Evolutionary conservation across 2,113 vertebrate species (phyloP).

Genomic region (Lasiurus borealis): DNA sequence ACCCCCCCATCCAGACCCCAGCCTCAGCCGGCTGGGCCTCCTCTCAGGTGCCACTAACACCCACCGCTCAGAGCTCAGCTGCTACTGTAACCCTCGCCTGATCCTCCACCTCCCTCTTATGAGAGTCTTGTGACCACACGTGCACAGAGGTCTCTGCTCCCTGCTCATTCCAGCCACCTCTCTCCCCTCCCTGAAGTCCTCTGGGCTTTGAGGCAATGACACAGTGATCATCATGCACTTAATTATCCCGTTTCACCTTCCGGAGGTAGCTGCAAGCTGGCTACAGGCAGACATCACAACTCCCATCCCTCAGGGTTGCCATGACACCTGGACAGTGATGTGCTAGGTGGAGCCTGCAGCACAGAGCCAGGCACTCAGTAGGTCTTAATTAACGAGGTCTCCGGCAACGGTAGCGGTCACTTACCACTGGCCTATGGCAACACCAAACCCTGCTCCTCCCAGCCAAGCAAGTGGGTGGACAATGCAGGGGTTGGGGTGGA

Average conservation of each 20-base stretch:
- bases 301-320: fast-evolving
- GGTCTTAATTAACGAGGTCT: neutral
- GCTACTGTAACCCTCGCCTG: neutral
- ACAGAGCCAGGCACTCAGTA: neutral
- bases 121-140: neutral
- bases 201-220: neutral
- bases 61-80: neutral
- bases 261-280: neutral
- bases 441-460: neutral
- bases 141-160: neutral
- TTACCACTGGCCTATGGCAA: fast-evolving
- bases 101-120: neutral
- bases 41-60: neutral
- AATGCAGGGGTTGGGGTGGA: neutral
- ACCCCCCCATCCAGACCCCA: neutral
- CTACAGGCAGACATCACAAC: neutral
- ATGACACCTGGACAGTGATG: neutral
- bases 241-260: neutral
- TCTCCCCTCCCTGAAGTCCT: constrained; percentile 1
- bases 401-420: neutral
- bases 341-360: neutral
- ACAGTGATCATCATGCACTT: neutral
- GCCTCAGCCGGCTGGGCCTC: neutral
- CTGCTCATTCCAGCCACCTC: neutral
- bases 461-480: neutral